phyloP scores from a whole-genome alignment of 1,140 invertebrate species.

The Drosophila mauritiana region DNA sequence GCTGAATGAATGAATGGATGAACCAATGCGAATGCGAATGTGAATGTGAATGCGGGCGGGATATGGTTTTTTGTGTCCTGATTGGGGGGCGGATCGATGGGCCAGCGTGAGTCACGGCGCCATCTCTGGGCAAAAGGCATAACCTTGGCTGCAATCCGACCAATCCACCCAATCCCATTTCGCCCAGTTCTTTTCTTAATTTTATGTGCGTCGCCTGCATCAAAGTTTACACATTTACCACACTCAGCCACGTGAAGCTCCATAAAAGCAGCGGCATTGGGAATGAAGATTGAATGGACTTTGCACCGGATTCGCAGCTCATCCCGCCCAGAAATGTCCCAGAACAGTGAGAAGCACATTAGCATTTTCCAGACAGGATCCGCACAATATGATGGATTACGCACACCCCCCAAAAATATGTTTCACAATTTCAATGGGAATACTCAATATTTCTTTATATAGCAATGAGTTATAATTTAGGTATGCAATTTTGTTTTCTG shows the following conservation, averaged over 20 bases:
- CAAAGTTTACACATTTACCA: conserved; percentile 40
- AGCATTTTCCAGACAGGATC: conserved; percentile 24
- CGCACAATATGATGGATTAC: conserved; percentile 37
- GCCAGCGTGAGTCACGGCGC: conserved; percentile 20
- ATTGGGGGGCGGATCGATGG: neutral
- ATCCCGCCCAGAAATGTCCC: neutral
- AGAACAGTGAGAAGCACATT: conserved; percentile 10
- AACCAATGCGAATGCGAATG: conserved; percentile 12
- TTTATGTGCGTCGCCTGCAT: conserved; percentile 27
- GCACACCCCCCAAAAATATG: conserved; percentile 11
- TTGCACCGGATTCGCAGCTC: conserved; percentile 18
- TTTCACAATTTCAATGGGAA: conserved; percentile 7
- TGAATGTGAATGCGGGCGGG: conserved; percentile 1
- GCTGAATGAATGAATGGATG: conserved; percentile 45
- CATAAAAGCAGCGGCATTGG: conserved; percentile 25
- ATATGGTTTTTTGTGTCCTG: conserved; percentile 12
- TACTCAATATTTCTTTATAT: neutral
- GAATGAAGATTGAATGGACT: conserved; percentile 47
- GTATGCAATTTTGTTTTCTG: neutral
- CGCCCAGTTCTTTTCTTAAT: conserved; percentile 4
- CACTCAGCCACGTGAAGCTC: conserved; percentile 20
- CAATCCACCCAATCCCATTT: neutral
- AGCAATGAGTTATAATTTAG: neutral
- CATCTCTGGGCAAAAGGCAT: conserved; percentile 16
- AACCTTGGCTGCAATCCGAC: conserved; percentile 23